A percentile compares a stretch with the other conserved stretches of the same genome.
phyloP scores from a whole-genome alignment of 2,797 vertebrate species.

The Parauchenoglanis ngamensis region DNA sequence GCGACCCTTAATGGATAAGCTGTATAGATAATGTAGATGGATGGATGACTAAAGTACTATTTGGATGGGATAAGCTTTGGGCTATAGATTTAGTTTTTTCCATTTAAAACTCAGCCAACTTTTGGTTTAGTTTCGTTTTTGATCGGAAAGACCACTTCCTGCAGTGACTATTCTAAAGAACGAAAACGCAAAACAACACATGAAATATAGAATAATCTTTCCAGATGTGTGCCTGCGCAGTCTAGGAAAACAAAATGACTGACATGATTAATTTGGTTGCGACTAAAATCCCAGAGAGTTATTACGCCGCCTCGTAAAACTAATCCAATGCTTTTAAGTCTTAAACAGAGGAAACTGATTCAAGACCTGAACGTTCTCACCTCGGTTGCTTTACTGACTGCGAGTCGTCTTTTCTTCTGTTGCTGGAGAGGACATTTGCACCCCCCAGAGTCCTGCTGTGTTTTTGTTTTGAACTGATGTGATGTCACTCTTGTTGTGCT shows the following conservation, averaged over 20 bases:
- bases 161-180: background rate
- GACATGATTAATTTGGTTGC: background rate
- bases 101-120: too few species aligned
- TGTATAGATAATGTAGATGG: too few species aligned
- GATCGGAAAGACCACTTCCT: background rate
- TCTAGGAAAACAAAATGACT: background rate
- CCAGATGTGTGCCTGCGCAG: background rate
- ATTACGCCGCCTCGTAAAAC: background rate
- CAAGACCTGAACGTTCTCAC: slow-evolving; percentile 13
- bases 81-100: background rate
- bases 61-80: background rate
- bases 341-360: slow-evolving; percentile 27
- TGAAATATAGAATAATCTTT: background rate
- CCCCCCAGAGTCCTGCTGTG: slow-evolving; percentile 66
- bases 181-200: background rate
- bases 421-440: slow-evolving; percentile 37
- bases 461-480: slow-evolving; percentile 72
- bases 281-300: background rate
- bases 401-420: slow-evolving; percentile 47
- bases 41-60: background rate
- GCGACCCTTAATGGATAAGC: too few species aligned
- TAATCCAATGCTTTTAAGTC: background rate
- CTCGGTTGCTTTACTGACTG: slow-evolving; percentile 17
- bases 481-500: slow-evolving; percentile 75
- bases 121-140: background rate